Evolutionary conservation across 2,113 vertebrate genomes (phyloP).

Genomic region (Procapra przewalskii): DNA sequence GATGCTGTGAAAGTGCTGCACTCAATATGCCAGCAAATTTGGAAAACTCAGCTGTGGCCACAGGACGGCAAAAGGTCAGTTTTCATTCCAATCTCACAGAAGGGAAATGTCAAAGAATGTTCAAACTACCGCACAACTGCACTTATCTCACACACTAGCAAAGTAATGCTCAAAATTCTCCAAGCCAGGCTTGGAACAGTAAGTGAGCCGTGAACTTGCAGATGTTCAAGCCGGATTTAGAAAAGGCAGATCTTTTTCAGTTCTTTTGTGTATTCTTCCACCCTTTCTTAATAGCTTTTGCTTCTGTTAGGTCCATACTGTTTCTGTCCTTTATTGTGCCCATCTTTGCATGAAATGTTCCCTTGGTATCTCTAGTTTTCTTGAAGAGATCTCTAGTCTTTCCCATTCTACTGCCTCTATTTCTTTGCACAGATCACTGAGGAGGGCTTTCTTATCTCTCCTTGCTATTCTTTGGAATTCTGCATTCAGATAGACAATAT

Average conservation of each 20-base stretch:
- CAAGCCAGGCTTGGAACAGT: not conserved
- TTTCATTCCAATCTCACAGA: not conserved
- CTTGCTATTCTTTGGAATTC: not conserved
- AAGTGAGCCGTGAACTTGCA: not conserved
- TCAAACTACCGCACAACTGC: not conserved
- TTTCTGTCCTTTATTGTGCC: not conserved
- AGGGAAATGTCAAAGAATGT: not conserved
- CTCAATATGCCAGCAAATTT: not conserved
- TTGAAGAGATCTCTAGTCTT: not conserved
- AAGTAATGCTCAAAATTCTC: not conserved
- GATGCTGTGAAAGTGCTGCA: not conserved
- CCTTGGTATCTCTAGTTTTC: not conserved
- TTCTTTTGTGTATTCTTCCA: not conserved
- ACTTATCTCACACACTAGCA: not conserved
- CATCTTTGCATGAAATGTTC: not conserved
- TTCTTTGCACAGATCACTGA: not conserved
- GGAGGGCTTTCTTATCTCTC: not conserved
- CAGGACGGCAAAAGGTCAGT: not conserved
- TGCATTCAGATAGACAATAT: not conserved
- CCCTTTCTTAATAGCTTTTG: not conserved
- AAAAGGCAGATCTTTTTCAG: not conserved
- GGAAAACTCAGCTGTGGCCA: not conserved
- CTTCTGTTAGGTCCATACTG: not conserved
- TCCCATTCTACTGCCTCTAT: not conserved
- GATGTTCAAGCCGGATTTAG: not conserved